Evolutionary conservation across 2,113 vertebrate species (phyloP).

Genomic region (Balaeniceps rex): DNA sequence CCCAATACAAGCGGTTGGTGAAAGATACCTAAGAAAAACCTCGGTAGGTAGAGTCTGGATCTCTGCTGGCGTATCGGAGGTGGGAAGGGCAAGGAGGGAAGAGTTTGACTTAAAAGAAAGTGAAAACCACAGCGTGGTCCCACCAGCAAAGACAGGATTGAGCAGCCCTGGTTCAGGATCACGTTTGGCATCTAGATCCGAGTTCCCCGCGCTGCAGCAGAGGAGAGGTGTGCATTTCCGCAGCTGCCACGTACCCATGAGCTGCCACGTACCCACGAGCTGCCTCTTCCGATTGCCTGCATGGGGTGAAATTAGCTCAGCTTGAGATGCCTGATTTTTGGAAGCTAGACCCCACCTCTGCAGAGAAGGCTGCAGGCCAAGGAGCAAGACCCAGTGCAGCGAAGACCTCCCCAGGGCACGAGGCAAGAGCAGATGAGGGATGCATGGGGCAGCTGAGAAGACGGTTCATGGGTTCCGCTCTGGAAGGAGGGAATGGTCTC

Average conservation of each 20-base stretch:
- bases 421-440: background rate
- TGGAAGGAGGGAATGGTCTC: background rate
- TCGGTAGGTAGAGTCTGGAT: background rate
- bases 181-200: fast-evolving
- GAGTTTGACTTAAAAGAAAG: background rate
- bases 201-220: background rate
- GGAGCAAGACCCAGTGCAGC: background rate
- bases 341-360: background rate
- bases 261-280: background rate
- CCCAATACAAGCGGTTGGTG: fast-evolving
- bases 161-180: background rate
- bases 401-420: fast-evolving
- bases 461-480: background rate
- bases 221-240: background rate
- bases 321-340: background rate
- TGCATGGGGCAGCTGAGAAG: background rate
- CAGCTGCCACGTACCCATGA: background rate
- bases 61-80: fast-evolving
- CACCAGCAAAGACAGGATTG: background rate
- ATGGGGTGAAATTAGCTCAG: fast-evolving
- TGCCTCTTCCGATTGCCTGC: background rate
- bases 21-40: background rate
- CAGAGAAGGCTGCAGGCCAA: background rate
- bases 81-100: background rate
- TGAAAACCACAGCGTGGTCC: fast-evolving